phyloP scores from a whole-genome alignment of 1,140 invertebrate genomes.

The Apis cerana region DNA sequence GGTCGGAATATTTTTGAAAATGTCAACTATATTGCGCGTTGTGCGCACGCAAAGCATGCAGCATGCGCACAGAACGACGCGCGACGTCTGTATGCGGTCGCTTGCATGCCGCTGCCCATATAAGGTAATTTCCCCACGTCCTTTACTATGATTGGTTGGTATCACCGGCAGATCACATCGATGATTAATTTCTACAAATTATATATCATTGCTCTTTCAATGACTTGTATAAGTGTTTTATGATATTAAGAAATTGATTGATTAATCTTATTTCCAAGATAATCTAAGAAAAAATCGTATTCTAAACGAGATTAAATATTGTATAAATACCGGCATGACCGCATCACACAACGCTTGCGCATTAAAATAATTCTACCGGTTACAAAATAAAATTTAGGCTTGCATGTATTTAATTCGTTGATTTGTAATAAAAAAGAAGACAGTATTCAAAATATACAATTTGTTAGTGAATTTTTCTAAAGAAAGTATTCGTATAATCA shows the following conservation, averaged over 20 bases:
- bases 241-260: no score
- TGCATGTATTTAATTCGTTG: not conserved
- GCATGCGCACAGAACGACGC: constrained; percentile 59
- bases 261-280: not conserved
- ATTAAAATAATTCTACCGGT: constrained; percentile 21
- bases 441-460: no score
- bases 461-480: not conserved
- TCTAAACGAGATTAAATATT: constrained; percentile 12
- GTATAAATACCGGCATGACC: constrained; percentile 26
- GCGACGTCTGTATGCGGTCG: constrained; percentile 55
- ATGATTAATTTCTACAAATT: constrained; percentile 58
- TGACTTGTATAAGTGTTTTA: not conserved
- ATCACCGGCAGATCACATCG: constrained; percentile 61
- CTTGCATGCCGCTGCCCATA: constrained; percentile 79
- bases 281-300: not conserved
- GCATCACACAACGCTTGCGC: constrained; percentile 48
- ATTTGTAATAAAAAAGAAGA: not conserved
- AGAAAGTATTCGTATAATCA: not conserved
- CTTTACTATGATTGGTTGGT: constrained; percentile 78
- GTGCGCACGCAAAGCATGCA: constrained; percentile 48
- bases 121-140: constrained; percentile 82
- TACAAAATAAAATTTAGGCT: constrained; percentile 11
- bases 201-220: constrained; percentile 9
- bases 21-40: constrained; percentile 22
- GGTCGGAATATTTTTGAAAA: constrained; percentile 3